phyloP scores from a whole-genome alignment of 2,797 vertebrate genomes.

The Ctenosaura bakeri region DNA sequence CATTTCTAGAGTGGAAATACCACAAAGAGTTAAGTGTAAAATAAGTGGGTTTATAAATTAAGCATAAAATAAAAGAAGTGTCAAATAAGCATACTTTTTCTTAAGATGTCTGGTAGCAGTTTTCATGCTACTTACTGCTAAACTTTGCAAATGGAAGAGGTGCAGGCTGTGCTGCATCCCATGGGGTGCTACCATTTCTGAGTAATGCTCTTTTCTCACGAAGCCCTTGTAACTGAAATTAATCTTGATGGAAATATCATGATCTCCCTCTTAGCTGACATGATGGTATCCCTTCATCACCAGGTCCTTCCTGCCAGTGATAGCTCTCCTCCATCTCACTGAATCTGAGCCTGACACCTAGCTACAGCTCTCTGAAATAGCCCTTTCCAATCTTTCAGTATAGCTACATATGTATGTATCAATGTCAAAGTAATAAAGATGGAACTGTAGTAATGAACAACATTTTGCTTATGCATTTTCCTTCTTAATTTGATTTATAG shows the following conservation, averaged over 20 bases:
- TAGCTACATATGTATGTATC: neutral
- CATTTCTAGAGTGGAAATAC: conserved; percentile 70
- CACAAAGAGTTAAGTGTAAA: conserved; percentile 2
- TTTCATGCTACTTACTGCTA: neutral
- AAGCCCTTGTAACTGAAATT: neutral
- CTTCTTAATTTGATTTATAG: too few species aligned
- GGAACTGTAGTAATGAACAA: neutral
- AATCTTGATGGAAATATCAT: neutral
- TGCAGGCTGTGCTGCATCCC: neutral
- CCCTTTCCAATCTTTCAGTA: neutral
- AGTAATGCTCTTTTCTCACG: neutral
- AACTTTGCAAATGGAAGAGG: neutral
- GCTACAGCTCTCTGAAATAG: neutral
- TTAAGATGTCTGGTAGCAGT: neutral
- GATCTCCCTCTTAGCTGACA: neutral
- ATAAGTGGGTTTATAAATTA: neutral
- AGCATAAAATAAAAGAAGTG: neutral
- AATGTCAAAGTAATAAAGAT: neutral
- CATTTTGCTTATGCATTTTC: neutral
- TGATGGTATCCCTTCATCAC: neutral
- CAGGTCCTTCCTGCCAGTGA: neutral
- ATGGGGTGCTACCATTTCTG: neutral
- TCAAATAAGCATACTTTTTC: neutral
- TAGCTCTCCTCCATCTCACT: neutral
- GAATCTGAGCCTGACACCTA: neutral